Evolutionary conservation across 2,797 vertebrate genomes (phyloP), one percentile per base, ranked within the genome.

Genomic region (Rhynchotus rufescens): DNA sequence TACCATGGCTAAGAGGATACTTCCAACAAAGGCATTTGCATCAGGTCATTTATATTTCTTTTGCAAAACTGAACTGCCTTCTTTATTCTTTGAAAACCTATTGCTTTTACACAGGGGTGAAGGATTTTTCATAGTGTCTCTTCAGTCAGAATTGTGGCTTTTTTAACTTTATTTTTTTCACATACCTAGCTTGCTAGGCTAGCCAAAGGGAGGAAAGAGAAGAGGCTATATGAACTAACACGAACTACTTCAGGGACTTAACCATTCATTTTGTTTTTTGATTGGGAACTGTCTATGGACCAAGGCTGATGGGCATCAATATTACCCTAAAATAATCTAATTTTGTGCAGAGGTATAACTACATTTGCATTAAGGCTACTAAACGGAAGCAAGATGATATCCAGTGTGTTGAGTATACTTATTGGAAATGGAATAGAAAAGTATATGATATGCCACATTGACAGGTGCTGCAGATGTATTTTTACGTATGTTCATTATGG

Each of bases 131-230:
- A 49, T 17, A 45, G 36, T 26, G 4, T 68, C 15, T 36, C 54
- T 52, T 14, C 42, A 59, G 38, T 45, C 44, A 2, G 2, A 28
- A 5, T 5, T 59, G 38, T 0, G 1, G 47, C 47, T 49, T 49
- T 45, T 25, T 36, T 86, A n/a, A 14, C 28, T 56, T 34, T 15
- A 4, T 34, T 68, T 73, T 73, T 73, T 74, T 83, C 38, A 52
- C 21, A n/a, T 26, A 69, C 11, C 30, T 65, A 12, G 9, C 13
- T 82, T n/a, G 32, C 72, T 78, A 64, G 44, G 8, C 47, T 40
- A 51, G 8, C 23, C 40, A 51, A 56, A 62, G 54, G n/a, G 45
- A 72, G 9, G 60, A 76, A 54, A 32, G 21, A 57, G 38, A 62
- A 78, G 21, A 23, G 15, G 6, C 32, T 60, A 5, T 10, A 7